Percentiles rank a stretch among this genome's conserved stretches.
phyloP scores from a whole-genome alignment of 2,113 vertebrate species.

The Thalassarche chlororhynchos region DNA sequence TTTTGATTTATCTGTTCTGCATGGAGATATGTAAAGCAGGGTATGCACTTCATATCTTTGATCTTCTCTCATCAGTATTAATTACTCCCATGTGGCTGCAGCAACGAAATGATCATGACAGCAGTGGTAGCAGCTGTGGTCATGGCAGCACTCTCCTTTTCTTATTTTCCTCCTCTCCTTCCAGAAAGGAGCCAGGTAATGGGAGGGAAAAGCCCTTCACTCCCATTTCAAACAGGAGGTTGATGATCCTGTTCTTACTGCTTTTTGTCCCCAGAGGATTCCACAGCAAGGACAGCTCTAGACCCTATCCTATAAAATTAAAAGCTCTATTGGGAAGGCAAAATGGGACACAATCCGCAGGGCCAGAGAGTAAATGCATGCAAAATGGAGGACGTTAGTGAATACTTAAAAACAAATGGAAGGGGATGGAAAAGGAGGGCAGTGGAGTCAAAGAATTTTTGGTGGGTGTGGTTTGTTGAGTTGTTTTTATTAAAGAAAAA shows the following conservation, averaged over 20 bases:
- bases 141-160: not conserved
- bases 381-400: not conserved
- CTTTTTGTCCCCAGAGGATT: not conserved
- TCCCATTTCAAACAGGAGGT: not conserved
- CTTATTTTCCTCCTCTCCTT: not conserved
- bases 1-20: not conserved
- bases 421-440: not conserved
- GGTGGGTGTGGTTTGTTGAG: not conserved
- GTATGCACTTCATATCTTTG: not conserved
- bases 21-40: not conserved
- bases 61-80: not conserved
- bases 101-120: not conserved
- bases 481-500: not conserved
- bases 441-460: not conserved
- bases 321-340: not conserved
- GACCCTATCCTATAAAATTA: not conserved
- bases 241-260: not conserved
- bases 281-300: not conserved
- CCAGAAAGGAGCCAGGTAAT: not conserved
- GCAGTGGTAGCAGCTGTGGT: not conserved
- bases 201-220: not conserved
- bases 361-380: not conserved
- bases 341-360: not conserved
- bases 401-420: not conserved
- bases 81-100: conserved; percentile 8